A percentile compares a stretch with the other conserved stretches of the same genome.
Conservation (phyloP, 2,797 vertebrate genomes). For the Rachycentron canadum region DNA sequence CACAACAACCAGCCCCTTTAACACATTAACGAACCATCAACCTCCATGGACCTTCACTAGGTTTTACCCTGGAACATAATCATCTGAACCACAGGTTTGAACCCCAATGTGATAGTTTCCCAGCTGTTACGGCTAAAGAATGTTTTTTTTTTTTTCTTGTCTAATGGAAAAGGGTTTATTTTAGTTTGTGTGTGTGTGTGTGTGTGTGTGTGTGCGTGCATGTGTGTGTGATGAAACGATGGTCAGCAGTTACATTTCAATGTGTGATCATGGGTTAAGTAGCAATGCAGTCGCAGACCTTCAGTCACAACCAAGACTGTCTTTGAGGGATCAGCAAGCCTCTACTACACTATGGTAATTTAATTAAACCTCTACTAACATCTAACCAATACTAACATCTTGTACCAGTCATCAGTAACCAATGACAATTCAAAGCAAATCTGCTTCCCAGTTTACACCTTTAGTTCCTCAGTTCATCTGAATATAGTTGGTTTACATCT, state of each 20-base stretch:
- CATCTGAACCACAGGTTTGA: slow-evolving; percentile 6
- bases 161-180: neutral
- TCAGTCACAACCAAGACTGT: neutral
- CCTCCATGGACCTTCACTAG: slow-evolving; percentile 41
- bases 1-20: slow-evolving; percentile 73
- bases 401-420: neutral
- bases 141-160: neutral
- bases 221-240: neutral
- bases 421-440: neutral
- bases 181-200: neutral
- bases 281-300: neutral
- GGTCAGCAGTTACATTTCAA: neutral
- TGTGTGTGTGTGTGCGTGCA: too few relatives aligned
- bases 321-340: neutral
- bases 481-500: slow-evolving; percentile 17
- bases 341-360: neutral
- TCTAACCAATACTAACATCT: slow-evolving; percentile 30
- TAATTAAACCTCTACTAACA: neutral
- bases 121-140: neutral
- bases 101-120: slow-evolving; percentile 3
- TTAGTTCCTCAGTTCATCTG: too few relatives aligned
- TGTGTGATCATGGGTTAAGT: neutral
- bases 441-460: neutral
- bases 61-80: slow-evolving; percentile 12
- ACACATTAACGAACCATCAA: slow-evolving; percentile 60